These are phyloP conservation scores for Sterna hirundo DNA, from an alignment of 2,113 vertebrate species.

Conservation along the genomic window DNA sequence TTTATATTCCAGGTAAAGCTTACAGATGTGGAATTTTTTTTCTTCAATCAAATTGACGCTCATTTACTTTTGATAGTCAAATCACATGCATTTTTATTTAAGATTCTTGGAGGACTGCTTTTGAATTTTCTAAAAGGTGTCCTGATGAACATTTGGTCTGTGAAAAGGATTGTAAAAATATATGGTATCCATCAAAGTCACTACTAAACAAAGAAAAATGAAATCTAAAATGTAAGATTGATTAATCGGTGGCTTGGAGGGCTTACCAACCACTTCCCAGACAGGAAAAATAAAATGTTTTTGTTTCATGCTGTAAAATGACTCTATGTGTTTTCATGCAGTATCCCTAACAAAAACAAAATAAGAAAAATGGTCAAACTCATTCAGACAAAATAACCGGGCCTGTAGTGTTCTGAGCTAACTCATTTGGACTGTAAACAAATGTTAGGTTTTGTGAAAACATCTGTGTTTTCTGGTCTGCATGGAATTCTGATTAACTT, in stretches of 20 bases:
- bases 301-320: background rate
- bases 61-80: background rate
- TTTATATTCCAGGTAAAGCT: background rate
- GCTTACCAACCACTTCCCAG: background rate
- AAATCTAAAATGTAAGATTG: background rate
- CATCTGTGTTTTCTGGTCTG: background rate
- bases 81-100: background rate
- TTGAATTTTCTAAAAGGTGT: background rate
- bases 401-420: background rate
- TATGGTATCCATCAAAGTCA: slow-evolving; percentile 36
- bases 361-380: background rate
- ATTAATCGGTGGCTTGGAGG: background rate
- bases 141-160: background rate
- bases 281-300: background rate
- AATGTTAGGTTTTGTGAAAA: background rate
- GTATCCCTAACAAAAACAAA: background rate
- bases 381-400: background rate
- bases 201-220: slow-evolving; percentile 29
- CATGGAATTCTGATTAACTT: background rate
- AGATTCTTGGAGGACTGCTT: background rate
- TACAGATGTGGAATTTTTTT: background rate
- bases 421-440: background rate
- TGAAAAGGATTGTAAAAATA: slow-evolving; percentile 7
- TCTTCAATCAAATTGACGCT: background rate
- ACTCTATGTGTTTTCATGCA: background rate